These are phyloP conservation scores for Porites lobata DNA, from an alignment of 92 coral and sea anemone genomes.

Conservation along the genomic window DNA sequence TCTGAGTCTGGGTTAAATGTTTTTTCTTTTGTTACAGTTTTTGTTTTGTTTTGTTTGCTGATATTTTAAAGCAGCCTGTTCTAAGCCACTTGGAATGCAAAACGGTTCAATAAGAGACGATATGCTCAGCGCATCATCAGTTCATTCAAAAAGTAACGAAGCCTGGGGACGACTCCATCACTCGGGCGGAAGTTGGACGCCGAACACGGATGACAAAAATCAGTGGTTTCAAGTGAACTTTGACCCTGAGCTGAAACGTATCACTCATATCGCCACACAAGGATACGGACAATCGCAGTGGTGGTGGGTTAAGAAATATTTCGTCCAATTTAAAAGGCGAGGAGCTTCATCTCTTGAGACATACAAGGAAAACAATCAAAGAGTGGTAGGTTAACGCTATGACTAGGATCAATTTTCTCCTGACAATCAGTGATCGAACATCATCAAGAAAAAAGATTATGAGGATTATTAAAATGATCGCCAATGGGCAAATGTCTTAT, in stretches of 20 bases:
- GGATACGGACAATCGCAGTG: slow-evolving; percentile 63
- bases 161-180: slow-evolving; percentile 64
- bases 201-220: slow-evolving; percentile 37
- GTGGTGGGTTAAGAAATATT: slow-evolving; percentile 69
- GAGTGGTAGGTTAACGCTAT: slow-evolving; percentile 16
- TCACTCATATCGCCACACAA: slow-evolving; percentile 80
- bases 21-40: too few species aligned
- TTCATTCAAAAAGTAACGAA: not conserved
- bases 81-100: slow-evolving; percentile 78
- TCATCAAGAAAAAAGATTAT: too few species aligned
- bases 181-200: slow-evolving; percentile 69
- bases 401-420: not conserved
- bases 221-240: slow-evolving; percentile 77
- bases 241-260: slow-evolving; percentile 62
- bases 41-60: too few species aligned
- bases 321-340: slow-evolving; percentile 29
- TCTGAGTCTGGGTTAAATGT: too few species aligned
- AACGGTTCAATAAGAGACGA: slow-evolving; percentile 39
- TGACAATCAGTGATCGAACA: too few species aligned
- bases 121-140: slow-evolving; percentile 40
- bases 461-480: too few species aligned
- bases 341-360: not conserved
- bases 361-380: slow-evolving; percentile 30
- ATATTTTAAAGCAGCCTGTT: slow-evolving; percentile 57
- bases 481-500: too few species aligned